A percentile compares a stretch with the other conserved stretches of the same genome.
phyloP scores from a whole-genome alignment of 2,113 vertebrate genomes.

The Paralichthys olivaceus region DNA sequence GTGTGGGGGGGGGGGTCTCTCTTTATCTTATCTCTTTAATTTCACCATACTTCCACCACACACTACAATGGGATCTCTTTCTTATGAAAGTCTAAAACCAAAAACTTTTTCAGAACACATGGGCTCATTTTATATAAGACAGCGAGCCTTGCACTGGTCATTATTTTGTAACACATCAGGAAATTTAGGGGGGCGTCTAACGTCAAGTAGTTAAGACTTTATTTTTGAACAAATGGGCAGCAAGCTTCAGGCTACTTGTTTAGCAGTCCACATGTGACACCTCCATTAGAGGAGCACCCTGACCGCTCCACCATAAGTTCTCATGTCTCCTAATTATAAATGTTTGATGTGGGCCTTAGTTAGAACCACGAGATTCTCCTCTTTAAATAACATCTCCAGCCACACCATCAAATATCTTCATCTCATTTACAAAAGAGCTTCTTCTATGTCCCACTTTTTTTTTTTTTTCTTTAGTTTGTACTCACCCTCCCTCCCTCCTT shows the following conservation, averaged over 20 bases:
- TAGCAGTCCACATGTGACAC: slow-evolving; percentile 70
- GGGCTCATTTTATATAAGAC: slow-evolving; percentile 49
- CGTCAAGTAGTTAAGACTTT: slow-evolving; percentile 72
- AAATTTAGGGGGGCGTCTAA: slow-evolving; percentile 62
- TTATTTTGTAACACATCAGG: slow-evolving; percentile 79
- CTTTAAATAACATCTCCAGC: slow-evolving; percentile 67
- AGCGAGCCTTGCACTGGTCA: slow-evolving; percentile 58
- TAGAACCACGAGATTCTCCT: slow-evolving; percentile 48
- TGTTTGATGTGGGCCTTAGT: slow-evolving; percentile 63
- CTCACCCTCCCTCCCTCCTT: slow-evolving; percentile 5
- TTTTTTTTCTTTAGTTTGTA: background rate
- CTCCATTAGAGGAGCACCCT: slow-evolving; percentile 75
- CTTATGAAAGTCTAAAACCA: slow-evolving; percentile 51
- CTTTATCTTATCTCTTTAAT: no score
- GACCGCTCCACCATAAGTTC: slow-evolving; percentile 54
- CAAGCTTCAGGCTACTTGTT: slow-evolving; percentile 67
- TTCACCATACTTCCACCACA: background rate
- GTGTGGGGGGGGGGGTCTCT: no score
- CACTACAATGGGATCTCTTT: slow-evolving; percentile 16
- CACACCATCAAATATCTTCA: slow-evolving; percentile 61
- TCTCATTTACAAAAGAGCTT: slow-evolving; percentile 63
- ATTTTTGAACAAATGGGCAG: slow-evolving; percentile 76
- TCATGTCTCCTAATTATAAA: slow-evolving; percentile 77
- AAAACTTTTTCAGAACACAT: slow-evolving; percentile 55
- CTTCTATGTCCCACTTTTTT: slow-evolving; percentile 20